Conservation (phyloP, 1,140 invertebrate genomes). For the Ostrea denselamellosa region DNA sequence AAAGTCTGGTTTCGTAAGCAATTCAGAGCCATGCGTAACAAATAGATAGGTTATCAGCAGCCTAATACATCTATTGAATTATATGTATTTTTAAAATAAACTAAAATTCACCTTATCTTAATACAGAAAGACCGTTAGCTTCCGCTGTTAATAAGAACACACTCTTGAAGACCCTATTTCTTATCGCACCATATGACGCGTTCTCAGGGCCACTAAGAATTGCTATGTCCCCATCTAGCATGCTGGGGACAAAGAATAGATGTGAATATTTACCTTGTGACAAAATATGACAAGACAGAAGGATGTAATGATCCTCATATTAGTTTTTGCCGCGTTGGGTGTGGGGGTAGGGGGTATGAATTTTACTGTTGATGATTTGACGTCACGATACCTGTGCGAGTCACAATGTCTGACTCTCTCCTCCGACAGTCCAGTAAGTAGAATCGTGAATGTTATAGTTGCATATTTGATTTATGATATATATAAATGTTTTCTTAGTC, state of each 20-base stretch:
- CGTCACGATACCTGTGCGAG: constrained; percentile 1
- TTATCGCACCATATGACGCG: neutral
- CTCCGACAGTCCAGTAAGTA: constrained; percentile 21
- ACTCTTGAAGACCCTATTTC: neutral
- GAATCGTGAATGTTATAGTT: neutral
- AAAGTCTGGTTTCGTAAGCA: too few species aligned
- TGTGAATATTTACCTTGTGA: constrained; percentile 18
- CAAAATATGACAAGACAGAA: constrained; percentile 15
- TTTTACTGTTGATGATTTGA: neutral
- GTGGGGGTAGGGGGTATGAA: neutral
- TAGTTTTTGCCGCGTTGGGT: neutral
- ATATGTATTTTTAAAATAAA: too few species aligned
- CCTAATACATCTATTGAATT: too few species aligned
- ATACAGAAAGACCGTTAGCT: neutral
- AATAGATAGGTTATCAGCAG: too few species aligned
- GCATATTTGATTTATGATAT: neutral
- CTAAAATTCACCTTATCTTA: neutral
- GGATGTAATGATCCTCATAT: neutral
- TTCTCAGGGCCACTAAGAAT: constrained; percentile 32
- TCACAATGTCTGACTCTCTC: neutral
- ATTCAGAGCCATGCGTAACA: too few species aligned
- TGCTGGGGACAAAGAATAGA: constrained; percentile 18
- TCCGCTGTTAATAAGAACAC: neutral
- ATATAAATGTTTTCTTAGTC: neutral
- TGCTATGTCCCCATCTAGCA: constrained; percentile 20